Conservation (phyloP, 2,888 invertebrate genomes). For the Achlya flavicornis region DNA sequence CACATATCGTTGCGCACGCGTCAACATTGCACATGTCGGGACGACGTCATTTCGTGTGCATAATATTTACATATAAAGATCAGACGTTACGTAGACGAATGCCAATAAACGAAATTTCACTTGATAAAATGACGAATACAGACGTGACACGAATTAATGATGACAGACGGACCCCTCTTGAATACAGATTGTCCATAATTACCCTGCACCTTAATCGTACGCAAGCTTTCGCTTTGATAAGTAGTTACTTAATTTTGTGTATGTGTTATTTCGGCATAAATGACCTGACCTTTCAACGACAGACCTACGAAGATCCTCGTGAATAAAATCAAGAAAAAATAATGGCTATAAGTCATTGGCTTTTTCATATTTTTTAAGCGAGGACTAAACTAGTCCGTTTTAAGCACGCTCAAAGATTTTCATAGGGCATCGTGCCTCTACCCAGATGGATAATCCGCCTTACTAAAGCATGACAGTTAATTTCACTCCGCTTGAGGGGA, state of each 20-base stretch:
- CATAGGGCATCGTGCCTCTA: too few relatives aligned
- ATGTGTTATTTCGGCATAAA: not conserved
- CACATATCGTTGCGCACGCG: not conserved
- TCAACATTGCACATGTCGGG: not conserved
- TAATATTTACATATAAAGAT: conserved; percentile 8
- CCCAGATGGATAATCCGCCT: too few relatives aligned
- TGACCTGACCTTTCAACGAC: not conserved
- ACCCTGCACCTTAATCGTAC: conserved; percentile 6
- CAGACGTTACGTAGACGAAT: conserved; percentile 36
- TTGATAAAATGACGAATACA: conserved; percentile 39
- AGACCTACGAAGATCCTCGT: conserved; percentile 21
- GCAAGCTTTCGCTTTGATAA: conserved; percentile 20
- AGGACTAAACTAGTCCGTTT: too few relatives aligned
- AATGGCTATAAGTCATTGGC: not conserved
- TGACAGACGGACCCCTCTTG: conserved; percentile 24
- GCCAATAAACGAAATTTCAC: conserved; percentile 50
- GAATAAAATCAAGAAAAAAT: not conserved
- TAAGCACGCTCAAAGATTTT: too few relatives aligned
- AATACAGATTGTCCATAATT: conserved; percentile 34
- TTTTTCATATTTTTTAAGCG: not conserved
- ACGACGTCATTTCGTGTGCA: conserved; percentile 5
- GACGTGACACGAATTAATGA: conserved; percentile 29
- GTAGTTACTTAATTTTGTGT: conserved; percentile 3
- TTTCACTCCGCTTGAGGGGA: too few relatives aligned
- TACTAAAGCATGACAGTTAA: too few relatives aligned